A percentile compares a stretch with the other conserved stretches of the same genome.
phyloP scores from a whole-genome alignment of 64 coral and sea anemone genomes.

The Porites australiensis region DNA sequence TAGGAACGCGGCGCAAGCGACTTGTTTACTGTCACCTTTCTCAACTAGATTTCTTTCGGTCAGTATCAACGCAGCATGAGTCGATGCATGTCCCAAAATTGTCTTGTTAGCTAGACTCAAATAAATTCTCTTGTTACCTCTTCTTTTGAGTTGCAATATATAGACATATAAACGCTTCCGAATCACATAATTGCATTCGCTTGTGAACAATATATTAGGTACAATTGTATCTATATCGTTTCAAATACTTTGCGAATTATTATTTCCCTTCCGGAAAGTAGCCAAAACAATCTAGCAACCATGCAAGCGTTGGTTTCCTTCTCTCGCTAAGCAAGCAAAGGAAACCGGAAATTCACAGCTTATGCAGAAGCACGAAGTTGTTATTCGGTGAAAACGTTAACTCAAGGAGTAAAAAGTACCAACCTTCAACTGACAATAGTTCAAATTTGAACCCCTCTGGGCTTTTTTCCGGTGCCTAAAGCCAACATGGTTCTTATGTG shows the following conservation, averaged over 20 bases:
- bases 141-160: too few species aligned
- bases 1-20: too few species aligned
- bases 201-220: not conserved
- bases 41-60: too few species aligned
- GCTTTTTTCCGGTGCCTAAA: not conserved
- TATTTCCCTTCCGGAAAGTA: slow-evolving; percentile 50
- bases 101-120: too few species aligned
- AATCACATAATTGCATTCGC: not conserved
- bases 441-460: not conserved
- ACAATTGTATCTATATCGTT: slow-evolving; percentile 6
- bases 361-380: slow-evolving; percentile 10
- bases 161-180: not conserved
- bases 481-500: not conserved
- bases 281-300: not conserved
- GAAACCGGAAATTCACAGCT: slow-evolving; percentile 37
- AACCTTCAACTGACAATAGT: not conserved
- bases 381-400: not conserved
- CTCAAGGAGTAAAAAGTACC: not conserved
- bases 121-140: too few species aligned
- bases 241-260: slow-evolving; percentile 47
- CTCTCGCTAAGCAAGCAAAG: not conserved
- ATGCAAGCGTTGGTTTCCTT: slow-evolving; percentile 40
- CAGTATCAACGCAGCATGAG: too few species aligned
- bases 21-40: too few species aligned
- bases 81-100: too few species aligned